Evolutionary conservation across 2,797 vertebrate genomes (phyloP).

Genomic region (Cryptoblepharus egeriae): DNA sequence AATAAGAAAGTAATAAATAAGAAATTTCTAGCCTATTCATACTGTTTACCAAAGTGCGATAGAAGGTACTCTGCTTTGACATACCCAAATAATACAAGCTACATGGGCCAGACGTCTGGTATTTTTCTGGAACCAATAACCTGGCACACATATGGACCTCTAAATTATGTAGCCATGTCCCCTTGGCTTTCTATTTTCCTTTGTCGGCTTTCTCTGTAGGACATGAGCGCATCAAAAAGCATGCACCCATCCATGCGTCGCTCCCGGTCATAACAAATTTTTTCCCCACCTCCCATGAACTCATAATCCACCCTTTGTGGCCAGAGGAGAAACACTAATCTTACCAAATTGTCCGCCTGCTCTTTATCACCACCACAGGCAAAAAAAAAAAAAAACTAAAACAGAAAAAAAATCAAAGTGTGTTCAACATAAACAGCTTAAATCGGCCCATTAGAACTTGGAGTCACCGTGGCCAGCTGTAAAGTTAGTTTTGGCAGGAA

Average conservation of each 20-base stretch:
- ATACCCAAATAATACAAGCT: not conserved
- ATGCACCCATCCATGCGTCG: not conserved
- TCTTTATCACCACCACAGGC: slow-evolving; percentile 49
- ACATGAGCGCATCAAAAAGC: not conserved
- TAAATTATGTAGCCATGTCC: not conserved
- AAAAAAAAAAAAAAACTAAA: too few species aligned
- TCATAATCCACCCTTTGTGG: slow-evolving; percentile 47
- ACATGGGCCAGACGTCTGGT: not conserved
- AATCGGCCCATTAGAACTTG: slow-evolving; percentile 36
- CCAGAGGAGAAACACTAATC: slow-evolving; percentile 37
- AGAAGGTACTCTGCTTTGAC: not conserved
- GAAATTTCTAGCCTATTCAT: too few species aligned
- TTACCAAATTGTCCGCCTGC: slow-evolving; percentile 41
- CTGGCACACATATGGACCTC: not conserved
- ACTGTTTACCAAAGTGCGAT: not conserved
- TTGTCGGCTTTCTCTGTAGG: not conserved
- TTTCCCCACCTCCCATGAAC: not conserved
- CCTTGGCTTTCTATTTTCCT: not conserved
- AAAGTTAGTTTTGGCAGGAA: slow-evolving; percentile 48
- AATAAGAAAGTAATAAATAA: too few species aligned
- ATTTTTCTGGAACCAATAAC: not conserved
- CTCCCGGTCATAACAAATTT: slow-evolving; percentile 29
- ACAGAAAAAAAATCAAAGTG: slow-evolving; percentile 59
- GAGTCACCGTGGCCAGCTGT: slow-evolving; percentile 37
- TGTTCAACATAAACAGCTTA: slow-evolving; percentile 56